These are phyloP conservation scores for Malurus melanocephalus DNA, from an alignment of 2,113 vertebrate genomes.

Conservation along the genomic window DNA sequence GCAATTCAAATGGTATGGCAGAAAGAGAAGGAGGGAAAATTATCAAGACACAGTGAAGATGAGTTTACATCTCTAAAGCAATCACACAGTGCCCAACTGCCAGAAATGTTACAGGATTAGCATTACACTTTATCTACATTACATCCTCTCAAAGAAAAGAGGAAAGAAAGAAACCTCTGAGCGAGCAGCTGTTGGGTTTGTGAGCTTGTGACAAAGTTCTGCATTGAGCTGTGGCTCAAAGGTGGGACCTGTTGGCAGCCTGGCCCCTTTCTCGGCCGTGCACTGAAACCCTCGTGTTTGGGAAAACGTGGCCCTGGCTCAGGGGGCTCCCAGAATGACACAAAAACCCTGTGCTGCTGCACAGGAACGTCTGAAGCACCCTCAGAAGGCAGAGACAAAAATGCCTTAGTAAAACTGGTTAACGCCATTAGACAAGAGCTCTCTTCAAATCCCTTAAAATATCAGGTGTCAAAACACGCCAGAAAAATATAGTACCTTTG, in stretches of 20 bases:
- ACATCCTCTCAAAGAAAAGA: not conserved
- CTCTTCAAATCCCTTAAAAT: slow-evolving; percentile 45
- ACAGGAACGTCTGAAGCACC: not conserved
- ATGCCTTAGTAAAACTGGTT: slow-evolving; percentile 26
- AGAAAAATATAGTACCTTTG: slow-evolving; percentile 41
- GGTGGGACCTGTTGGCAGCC: not conserved
- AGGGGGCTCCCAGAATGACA: rapidly evolving
- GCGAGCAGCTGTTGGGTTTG: not conserved
- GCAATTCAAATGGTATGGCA: slow-evolving; percentile 36
- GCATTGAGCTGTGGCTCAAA: not conserved
- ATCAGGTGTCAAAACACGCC: slow-evolving; percentile 61
- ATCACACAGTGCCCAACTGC: not conserved
- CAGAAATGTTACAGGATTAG: not conserved
- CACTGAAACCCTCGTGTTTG: not conserved
- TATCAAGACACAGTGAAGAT: slow-evolving; percentile 34
- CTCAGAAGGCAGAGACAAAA: not conserved
- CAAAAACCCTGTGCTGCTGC: not conserved
- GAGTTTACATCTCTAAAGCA: slow-evolving; percentile 25
- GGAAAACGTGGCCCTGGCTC: rapidly evolving
- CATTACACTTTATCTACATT: slow-evolving; percentile 1
- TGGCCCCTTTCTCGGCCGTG: not conserved
- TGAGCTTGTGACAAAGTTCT: not conserved
- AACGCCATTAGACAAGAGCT: slow-evolving; percentile 11
- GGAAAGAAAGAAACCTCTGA: not conserved
- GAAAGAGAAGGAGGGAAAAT: not conserved